These are phyloP conservation scores for Tragelaphus buxtoni DNA, from an alignment of 2,113 vertebrate species.

Conservation along the genomic window DNA sequence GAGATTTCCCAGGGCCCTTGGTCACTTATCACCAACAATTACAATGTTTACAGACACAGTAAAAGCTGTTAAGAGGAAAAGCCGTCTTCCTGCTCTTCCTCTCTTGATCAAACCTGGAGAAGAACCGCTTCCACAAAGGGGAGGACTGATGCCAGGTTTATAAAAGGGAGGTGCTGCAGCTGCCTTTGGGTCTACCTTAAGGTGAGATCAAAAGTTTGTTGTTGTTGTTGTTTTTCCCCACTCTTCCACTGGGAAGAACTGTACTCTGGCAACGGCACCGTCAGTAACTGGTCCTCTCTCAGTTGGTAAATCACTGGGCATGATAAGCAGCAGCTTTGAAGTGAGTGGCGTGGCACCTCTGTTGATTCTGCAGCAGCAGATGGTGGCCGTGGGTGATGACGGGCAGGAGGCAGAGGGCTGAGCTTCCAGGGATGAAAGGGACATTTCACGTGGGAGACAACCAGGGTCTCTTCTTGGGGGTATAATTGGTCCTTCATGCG, in stretches of 20 bases:
- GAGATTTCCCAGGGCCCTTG: not conserved
- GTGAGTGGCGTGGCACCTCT: not conserved
- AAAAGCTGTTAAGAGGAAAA: not conserved
- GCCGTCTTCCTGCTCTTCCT: not conserved
- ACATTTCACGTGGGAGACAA: not conserved
- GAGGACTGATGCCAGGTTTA: not conserved
- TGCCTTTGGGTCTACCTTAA: not conserved
- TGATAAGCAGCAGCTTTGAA: constrained; percentile 43
- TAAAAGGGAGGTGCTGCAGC: not conserved
- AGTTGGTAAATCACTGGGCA: not conserved
- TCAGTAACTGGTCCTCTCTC: not conserved
- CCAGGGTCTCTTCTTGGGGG: not conserved
- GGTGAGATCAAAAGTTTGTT: not conserved
- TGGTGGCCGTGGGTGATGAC: not conserved
- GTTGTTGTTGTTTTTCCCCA: not conserved
- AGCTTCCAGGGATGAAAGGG: not conserved
- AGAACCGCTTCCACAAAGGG: not conserved
- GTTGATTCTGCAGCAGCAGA: constrained; percentile 8
- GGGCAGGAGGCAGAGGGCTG: not conserved
- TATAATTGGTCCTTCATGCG: not conserved
- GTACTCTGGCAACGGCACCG: not conserved
- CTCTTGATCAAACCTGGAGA: not conserved
- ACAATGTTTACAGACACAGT: not conserved
- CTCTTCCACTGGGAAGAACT: not conserved
- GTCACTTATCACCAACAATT: not conserved